Evolutionary conservation across 2,888 invertebrate species (phyloP), one percentile per base, ranked within the genome.

Genomic region (Hartigia nigra): DNA sequence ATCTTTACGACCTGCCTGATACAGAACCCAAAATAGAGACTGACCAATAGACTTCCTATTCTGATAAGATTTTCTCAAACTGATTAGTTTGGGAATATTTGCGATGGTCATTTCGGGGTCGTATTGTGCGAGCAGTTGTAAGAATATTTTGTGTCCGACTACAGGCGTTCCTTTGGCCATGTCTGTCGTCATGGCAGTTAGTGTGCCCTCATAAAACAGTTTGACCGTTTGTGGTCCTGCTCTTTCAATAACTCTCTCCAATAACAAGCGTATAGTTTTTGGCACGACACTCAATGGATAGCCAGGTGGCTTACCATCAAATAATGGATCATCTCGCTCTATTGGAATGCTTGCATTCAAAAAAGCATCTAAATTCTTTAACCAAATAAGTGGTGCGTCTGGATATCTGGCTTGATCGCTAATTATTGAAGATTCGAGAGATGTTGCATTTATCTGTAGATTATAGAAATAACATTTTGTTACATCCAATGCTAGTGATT

Each of bases 21-120:
- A 95, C n/a, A 96, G 92, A 1, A 95, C 95, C 96, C 96, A 96
- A 1, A 96, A 91, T 72, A 96, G 92, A 0, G 96, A 94, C 55
- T 95, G 91, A 1, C 96, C 96, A 81, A 96, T 95, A 1, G 94
- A 93, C 80, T 95, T 95, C 76, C 96, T 93, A 89, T 96, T 96
- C 87, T 96, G 96, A 88, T 96, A 96, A 0, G 96, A 96, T 86
- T 95, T 95, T 69, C 94, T 93, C 31, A 96, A 91, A 79, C 93
- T 93, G 4, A 93, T 92, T 82, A 94, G 93, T 89, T 96, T 96
- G 14, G 93, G 92, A 84, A 95, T 90, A 80, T 94, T 95, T 1
- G 92, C 91, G 0, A 93, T 88, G 76, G 95, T 94, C 84, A 95
- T 93, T 76, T 94, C 93, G 1, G 96, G 95, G 90, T 95, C 93